phyloP scores from a whole-genome alignment of 2,888 invertebrate genomes.

The Phortica okadai region DNA sequence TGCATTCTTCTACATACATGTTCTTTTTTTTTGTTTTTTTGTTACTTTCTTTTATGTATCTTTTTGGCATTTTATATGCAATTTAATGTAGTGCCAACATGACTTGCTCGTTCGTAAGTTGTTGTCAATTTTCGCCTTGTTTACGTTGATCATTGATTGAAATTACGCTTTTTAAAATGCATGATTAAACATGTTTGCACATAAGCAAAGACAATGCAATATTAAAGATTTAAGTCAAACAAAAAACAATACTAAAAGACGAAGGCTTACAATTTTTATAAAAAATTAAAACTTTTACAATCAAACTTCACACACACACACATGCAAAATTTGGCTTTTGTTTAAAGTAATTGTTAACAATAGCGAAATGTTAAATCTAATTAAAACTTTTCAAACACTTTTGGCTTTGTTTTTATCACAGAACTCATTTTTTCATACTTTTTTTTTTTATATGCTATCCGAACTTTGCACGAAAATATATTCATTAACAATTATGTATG shows the following conservation, averaged over 20 bases:
- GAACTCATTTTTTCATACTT: not conserved
- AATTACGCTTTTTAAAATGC: not conserved
- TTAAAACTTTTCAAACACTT: constrained; percentile 29
- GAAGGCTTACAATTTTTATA: not conserved
- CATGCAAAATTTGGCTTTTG: not conserved
- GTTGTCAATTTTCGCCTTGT: not conserved
- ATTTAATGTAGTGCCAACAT: not conserved
- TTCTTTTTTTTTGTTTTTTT: not conserved
- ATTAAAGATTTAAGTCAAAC: constrained; percentile 39
- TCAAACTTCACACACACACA: constrained; percentile 27
- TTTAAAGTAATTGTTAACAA: constrained; percentile 24
- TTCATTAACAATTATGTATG: constrained; percentile 65
- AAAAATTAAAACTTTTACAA: constrained; percentile 20
- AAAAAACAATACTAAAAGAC: no score
- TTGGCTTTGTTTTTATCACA: not conserved
- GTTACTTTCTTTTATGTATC: not conserved
- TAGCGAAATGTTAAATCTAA: constrained; percentile 34
- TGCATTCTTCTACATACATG: constrained; percentile 12
- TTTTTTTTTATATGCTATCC: not conserved
- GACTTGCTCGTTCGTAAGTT: not conserved
- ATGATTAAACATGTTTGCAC: not conserved
- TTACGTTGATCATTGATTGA: not conserved
- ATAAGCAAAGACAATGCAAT: constrained; percentile 33
- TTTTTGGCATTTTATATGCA: no score
- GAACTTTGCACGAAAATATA: constrained; percentile 10